Conservation (phyloP, 2,113 vertebrate genomes). For the Neogale vison region DNA sequence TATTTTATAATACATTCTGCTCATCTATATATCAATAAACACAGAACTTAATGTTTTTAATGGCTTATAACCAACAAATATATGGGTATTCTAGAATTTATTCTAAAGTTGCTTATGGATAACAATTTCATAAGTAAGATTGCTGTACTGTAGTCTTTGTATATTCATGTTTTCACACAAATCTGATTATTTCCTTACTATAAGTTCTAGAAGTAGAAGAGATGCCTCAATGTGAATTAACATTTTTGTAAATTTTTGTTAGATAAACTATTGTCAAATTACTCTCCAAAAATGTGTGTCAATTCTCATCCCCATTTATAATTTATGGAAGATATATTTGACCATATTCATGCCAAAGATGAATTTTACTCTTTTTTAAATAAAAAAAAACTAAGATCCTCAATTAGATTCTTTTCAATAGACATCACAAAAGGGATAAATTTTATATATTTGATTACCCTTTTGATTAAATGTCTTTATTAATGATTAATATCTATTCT, state of each 20-base stretch:
- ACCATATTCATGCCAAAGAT: neutral
- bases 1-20: neutral
- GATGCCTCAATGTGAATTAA: neutral
- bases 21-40: neutral
- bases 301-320: neutral
- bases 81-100: neutral
- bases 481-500: neutral
- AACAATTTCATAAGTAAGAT: neutral
- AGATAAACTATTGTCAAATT: neutral
- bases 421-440: neutral
- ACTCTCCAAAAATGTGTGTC: neutral
- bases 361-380: neutral
- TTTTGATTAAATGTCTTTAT: neutral
- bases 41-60: neutral
- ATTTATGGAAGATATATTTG: neutral
- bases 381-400: neutral
- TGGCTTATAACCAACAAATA: neutral
- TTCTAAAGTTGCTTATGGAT: neutral
- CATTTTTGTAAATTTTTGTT: neutral
- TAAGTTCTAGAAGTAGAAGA: neutral
- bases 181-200: neutral
- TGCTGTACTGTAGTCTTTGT: neutral
- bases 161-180: neutral
- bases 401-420: neutral
- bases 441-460: neutral